A percentile compares a stretch with the other conserved stretches of the same genome.
Conservation (phyloP, 2,888 invertebrate genomes). For the Melolontha melolontha region DNA sequence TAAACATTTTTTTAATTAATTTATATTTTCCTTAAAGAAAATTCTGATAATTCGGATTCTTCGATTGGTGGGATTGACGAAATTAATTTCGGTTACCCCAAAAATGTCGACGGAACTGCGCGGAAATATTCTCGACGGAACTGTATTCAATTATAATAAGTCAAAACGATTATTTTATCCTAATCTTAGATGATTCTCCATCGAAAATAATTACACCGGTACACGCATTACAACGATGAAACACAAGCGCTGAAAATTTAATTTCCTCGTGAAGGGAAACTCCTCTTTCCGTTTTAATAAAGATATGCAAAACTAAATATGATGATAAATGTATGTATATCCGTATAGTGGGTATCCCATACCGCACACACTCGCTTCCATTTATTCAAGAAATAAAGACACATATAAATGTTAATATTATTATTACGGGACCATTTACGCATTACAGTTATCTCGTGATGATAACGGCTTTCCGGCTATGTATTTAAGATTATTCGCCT, state of each 20-base stretch:
- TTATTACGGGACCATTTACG: conserved; percentile 21
- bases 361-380: background rate
- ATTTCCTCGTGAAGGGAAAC: conserved; percentile 22
- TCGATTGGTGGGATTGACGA: background rate
- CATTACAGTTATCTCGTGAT: conserved; percentile 27
- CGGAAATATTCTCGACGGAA: no score
- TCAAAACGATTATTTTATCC: conserved; percentile 2
- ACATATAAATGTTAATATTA: conserved; percentile 36
- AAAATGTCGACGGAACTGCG: background rate
- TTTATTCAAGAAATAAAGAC: conserved; percentile 7
- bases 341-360: conserved; percentile 3
- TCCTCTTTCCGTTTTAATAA: conserved; percentile 26
- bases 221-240: background rate
- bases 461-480: conserved; percentile 20
- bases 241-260: conserved; percentile 31
- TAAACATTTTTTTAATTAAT: no score
- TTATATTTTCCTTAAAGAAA: no score
- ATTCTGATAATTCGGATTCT: no score
- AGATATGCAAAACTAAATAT: conserved; percentile 30
- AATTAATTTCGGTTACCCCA: conserved; percentile 13
- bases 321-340: conserved; percentile 30
- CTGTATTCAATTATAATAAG: conserved; percentile 18
- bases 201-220: conserved; percentile 24
- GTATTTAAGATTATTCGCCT: conserved; percentile 22
- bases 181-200: conserved; percentile 14